Conservation (phyloP, 2,888 invertebrate genomes). For the Alsophila aescularia region DNA sequence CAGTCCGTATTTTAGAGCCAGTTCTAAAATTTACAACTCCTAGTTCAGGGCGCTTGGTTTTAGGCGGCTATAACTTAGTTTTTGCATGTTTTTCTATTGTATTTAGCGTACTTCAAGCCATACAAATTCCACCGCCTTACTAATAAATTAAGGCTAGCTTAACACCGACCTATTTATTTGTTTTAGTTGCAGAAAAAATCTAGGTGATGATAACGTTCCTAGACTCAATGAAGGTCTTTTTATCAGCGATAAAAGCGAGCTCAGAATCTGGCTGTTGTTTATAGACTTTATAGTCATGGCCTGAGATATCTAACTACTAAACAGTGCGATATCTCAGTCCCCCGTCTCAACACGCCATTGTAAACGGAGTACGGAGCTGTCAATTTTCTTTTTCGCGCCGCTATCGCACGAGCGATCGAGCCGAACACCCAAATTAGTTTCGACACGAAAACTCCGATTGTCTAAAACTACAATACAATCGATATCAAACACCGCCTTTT, state of each 20-base stretch:
- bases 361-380: conserved; percentile 48
- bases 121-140: conserved; percentile 48
- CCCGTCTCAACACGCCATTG: conserved; percentile 22
- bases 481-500: conserved; percentile 74
- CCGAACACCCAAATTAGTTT: conserved; percentile 75
- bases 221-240: conserved; percentile 17
- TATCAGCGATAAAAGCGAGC: conserved; percentile 16
- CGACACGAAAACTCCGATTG: conserved; percentile 72
- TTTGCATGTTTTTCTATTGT: conserved; percentile 61
- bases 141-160: conserved; percentile 42
- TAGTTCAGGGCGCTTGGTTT: conserved; percentile 73
- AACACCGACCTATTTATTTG: conserved; percentile 29
- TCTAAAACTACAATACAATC: conserved; percentile 65
- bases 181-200: conserved; percentile 7
- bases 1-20: conserved; percentile 40
- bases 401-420: conserved; percentile 75
- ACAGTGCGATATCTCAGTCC: conserved; percentile 17
- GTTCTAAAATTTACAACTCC: conserved; percentile 68
- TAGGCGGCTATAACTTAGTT: conserved; percentile 74
- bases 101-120: conserved; percentile 31
- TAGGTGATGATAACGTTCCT: conserved; percentile 11
- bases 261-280: conserved; percentile 15
- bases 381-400: conserved; percentile 71
- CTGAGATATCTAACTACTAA: conserved; percentile 11
- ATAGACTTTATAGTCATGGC: conserved; percentile 9